Evolutionary conservation across 2,888 invertebrate genomes (phyloP).

Genomic region (Tenthredo scrophulariae): DNA sequence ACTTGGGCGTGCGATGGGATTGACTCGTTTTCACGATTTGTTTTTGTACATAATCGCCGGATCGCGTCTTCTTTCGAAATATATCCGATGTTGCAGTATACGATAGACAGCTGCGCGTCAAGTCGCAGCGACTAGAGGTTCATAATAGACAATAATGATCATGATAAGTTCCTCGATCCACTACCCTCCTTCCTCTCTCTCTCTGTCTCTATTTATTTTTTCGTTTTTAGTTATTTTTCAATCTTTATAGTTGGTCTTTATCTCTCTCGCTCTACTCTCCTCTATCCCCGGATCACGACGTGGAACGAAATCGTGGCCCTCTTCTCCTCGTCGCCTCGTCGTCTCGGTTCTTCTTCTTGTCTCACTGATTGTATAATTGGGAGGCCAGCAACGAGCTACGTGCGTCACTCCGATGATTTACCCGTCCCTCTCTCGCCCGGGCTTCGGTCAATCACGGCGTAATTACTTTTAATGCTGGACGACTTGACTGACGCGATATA

Average conservation of each 20-base stretch:
- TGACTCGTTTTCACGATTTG: too few relatives aligned
- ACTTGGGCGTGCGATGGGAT: too few relatives aligned
- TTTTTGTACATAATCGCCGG: too few relatives aligned
- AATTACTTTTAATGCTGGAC: conserved; percentile 78
- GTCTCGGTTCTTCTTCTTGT: conserved; percentile 56
- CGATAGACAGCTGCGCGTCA: conserved; percentile 27
- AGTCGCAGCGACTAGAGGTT: conserved; percentile 10
- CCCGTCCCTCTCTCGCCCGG: conserved; percentile 67
- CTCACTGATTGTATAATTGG: conserved; percentile 77
- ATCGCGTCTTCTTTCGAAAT: too few relatives aligned
- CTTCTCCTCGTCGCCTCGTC: conserved; percentile 13
- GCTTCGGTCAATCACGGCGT: conserved; percentile 77
- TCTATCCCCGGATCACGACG: conserved; percentile 17
- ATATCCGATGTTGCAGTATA: too few relatives aligned
- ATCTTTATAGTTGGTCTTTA: conserved; percentile 46
- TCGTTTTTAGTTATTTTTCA: conserved; percentile 38
- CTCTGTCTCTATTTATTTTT: conserved; percentile 45
- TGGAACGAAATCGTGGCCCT: conserved; percentile 49
- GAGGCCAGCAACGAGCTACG: conserved; percentile 77
- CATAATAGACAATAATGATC: conserved; percentile 72
- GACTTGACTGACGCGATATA: conserved; percentile 77
- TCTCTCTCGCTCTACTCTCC: conserved; percentile 17
- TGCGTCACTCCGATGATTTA: conserved; percentile 77
- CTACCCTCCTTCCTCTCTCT: conserved; percentile 27
- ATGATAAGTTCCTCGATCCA: conserved; percentile 59